These are phyloP conservation scores for Callopanchax toddi DNA, from an alignment of 2,113 vertebrate species.

Conservation along the genomic window DNA sequence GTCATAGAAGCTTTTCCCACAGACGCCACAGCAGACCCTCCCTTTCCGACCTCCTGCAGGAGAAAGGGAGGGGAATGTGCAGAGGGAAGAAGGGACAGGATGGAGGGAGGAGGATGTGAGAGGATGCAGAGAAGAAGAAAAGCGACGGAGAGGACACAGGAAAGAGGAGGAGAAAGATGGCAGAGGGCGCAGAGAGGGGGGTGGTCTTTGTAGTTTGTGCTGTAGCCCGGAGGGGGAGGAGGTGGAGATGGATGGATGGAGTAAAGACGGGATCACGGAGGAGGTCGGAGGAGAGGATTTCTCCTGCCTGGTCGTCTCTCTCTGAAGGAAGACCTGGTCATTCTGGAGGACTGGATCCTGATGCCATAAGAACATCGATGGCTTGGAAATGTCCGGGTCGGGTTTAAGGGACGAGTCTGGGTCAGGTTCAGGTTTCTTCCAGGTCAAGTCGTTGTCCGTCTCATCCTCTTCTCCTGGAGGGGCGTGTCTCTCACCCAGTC, in stretches of 20 bases:
- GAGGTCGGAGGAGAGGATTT: slow-evolving; percentile 39
- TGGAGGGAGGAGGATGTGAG: neutral
- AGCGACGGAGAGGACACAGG: slow-evolving; percentile 4
- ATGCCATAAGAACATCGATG: neutral
- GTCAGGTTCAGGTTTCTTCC: neutral
- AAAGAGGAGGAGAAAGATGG: slow-evolving; percentile 31
- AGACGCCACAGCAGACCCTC: slow-evolving; percentile 91
- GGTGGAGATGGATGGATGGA: neutral
- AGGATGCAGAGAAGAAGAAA: slow-evolving; percentile 25
- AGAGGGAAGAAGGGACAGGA: slow-evolving; percentile 35
- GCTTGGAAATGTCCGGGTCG: slow-evolving; percentile 35
- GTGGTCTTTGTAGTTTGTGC: neutral
- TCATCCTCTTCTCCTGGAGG: neutral
- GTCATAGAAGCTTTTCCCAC: slow-evolving; percentile 96
- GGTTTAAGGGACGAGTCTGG: slow-evolving; percentile 20
- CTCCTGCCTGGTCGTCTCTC: neutral
- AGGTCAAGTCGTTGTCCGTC: neutral
- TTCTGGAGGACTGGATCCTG: neutral
- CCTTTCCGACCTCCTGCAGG: slow-evolving; percentile 81
- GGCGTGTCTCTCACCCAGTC: neutral
- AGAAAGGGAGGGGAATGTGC: slow-evolving; percentile 21
- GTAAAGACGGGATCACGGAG: neutral
- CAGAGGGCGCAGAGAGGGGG: slow-evolving; percentile 17
- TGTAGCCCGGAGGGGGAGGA: slow-evolving; percentile 2
- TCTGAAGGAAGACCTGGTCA: neutral